A percentile compares a stretch with the other conserved stretches of the same genome.
phyloP scores from a whole-genome alignment of 2,888 invertebrate species.

The Megamerina dolium region DNA sequence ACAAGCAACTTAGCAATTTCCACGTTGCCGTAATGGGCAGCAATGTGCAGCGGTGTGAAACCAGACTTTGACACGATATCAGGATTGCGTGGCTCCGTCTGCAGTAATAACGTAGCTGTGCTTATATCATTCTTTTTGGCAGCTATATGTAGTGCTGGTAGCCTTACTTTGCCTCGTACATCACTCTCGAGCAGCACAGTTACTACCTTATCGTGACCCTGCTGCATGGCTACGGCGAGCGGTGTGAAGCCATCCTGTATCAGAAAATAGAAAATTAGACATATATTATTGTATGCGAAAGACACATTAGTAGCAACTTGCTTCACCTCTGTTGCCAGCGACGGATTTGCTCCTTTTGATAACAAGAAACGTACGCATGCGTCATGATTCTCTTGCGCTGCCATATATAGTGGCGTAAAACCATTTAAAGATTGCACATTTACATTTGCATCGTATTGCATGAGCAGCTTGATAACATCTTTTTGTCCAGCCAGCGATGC shows the following conservation, averaged over 20 bases:
- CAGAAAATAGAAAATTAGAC: no score
- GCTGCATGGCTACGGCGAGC: constrained; percentile 98
- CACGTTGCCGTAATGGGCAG: constrained; percentile 96
- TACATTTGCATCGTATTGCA: constrained; percentile 86
- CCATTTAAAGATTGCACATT: constrained; percentile 97
- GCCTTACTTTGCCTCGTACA: constrained; percentile 87
- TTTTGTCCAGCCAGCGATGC: constrained; percentile 96
- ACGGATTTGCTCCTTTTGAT: constrained; percentile 91
- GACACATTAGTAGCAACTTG: background rate
- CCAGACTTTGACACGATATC: constrained; percentile 96
- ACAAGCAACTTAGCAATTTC: constrained; percentile 85
- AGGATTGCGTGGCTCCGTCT: constrained; percentile 94
- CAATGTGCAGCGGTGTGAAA: constrained; percentile 97
- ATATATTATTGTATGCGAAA: background rate
- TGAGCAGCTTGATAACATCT: constrained; percentile 84
- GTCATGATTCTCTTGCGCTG: constrained; percentile 95
- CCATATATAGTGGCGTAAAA: constrained; percentile 98
- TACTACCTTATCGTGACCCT: constrained; percentile 95
- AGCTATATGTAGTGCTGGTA: constrained; percentile 96
- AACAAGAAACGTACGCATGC: constrained; percentile 86
- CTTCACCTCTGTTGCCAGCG: constrained; percentile 86
- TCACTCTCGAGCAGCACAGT: constrained; percentile 94
- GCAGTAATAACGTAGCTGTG: constrained; percentile 82
- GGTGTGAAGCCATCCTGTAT: constrained; percentile 98
- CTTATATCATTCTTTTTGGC: constrained; percentile 98